These are phyloP conservation scores for Andrena trimmerana DNA, from an alignment of 2,888 invertebrate genomes.

Conservation along the genomic window DNA sequence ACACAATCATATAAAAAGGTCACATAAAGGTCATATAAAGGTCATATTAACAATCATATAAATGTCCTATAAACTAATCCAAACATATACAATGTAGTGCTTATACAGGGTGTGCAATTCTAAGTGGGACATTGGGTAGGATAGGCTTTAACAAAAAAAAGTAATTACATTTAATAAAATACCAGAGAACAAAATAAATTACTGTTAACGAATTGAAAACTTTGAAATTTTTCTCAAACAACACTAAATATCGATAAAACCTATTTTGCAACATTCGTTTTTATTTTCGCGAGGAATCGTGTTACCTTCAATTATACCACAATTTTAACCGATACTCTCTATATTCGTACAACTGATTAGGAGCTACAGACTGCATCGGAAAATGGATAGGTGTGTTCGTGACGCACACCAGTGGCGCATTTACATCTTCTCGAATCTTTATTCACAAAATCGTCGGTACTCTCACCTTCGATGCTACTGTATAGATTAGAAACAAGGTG, in stretches of 20 bases:
- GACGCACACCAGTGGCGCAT: conserved; percentile 21
- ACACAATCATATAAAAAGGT: too few species aligned
- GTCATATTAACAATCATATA: too few species aligned
- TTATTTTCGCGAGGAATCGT: background rate
- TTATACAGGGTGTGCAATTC: too few species aligned
- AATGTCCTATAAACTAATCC: too few species aligned
- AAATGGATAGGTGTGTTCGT: conserved; percentile 29
- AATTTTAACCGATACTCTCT: background rate
- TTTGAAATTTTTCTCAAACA: background rate
- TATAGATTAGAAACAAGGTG: background rate
- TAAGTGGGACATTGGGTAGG: too few species aligned
- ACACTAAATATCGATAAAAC: background rate
- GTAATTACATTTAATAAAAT: too few species aligned
- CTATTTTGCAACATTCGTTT: background rate
- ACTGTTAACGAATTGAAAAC: too few species aligned
- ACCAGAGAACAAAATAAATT: too few species aligned
- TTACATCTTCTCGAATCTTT: conserved; percentile 12
- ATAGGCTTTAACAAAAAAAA: too few species aligned
- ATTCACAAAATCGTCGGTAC: conserved; percentile 24
- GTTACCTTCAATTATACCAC: background rate
- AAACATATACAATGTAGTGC: too few species aligned
- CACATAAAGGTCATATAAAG: too few species aligned
- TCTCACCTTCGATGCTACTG: conserved; percentile 52
- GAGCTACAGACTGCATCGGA: conserved; percentile 6
- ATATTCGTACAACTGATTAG: conserved; percentile 8